These are phyloP conservation scores for Tetragonula clypearis DNA, from an alignment of 1,140 invertebrate genomes.

Conservation along the genomic window DNA sequence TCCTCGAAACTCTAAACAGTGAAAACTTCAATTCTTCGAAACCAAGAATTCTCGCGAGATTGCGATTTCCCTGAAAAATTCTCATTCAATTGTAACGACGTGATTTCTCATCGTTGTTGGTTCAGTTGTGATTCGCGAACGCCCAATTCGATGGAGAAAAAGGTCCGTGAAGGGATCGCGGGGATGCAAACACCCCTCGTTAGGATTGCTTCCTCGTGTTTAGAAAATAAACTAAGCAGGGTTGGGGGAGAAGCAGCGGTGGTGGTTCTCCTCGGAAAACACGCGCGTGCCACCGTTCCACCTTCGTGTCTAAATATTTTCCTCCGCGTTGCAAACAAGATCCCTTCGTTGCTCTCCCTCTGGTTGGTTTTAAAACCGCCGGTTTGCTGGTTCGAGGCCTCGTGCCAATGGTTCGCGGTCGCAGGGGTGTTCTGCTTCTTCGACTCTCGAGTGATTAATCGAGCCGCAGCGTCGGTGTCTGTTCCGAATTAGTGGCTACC, in stretches of 20 bases:
- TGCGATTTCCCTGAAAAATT: too few relatives aligned
- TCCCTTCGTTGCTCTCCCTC: neutral
- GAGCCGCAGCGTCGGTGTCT: neutral
- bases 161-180: neutral
- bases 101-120: too few relatives aligned
- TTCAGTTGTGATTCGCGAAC: too few relatives aligned
- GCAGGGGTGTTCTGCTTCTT: neutral
- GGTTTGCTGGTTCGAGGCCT: neutral
- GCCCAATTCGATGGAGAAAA: neutral
- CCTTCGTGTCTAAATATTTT: slow-evolving; percentile 33
- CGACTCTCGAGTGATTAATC: neutral
- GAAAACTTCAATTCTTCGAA: too few relatives aligned
- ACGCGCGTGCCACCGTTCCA: slow-evolving; percentile 19
- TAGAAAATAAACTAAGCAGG: slow-evolving; percentile 58
- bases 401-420: neutral
- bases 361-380: neutral
- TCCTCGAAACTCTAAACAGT: too few relatives aligned
- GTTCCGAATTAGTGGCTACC: neutral
- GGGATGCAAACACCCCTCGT: neutral
- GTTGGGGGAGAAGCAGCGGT: too few relatives aligned
- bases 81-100: too few relatives aligned
- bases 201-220: slow-evolving; percentile 62
- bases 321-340: neutral
- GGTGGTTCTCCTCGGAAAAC: neutral
- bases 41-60: too few relatives aligned